A percentile compares a stretch with the other conserved stretches of the same genome.
phyloP scores from a whole-genome alignment of 2,888 invertebrate species.

The Taphrorychus bicolor region DNA sequence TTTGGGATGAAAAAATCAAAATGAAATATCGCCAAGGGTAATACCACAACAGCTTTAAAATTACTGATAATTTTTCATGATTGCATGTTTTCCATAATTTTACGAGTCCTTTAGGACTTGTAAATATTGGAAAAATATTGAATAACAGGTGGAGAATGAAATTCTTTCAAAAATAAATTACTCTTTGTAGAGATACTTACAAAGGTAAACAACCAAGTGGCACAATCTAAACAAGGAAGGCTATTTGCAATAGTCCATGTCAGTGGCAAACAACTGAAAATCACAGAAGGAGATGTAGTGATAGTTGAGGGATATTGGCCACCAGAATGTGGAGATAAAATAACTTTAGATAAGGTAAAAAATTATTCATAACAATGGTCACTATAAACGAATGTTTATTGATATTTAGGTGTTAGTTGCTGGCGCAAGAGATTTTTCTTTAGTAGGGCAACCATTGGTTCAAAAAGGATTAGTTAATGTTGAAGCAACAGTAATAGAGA shows the following conservation, averaged over 20 bases:
- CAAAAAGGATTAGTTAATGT: slow-evolving; percentile 76
- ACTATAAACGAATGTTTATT: too few species aligned
- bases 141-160: too few species aligned
- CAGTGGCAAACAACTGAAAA: slow-evolving; percentile 83
- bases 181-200: slow-evolving; percentile 64
- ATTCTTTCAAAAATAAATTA: not conserved
- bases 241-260: slow-evolving; percentile 85
- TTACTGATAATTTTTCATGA: too few species aligned
- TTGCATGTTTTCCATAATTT: too few species aligned
- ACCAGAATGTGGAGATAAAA: slow-evolving; percentile 78
- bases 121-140: too few species aligned
- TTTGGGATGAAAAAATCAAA: too few species aligned
- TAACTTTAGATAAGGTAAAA: slow-evolving; percentile 78
- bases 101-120: too few species aligned
- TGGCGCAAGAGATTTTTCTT: slow-evolving; percentile 80
- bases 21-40: too few species aligned
- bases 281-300: slow-evolving; percentile 85
- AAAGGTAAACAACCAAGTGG: slow-evolving; percentile 70
- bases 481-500: slow-evolving; percentile 83
- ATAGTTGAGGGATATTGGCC: slow-evolving; percentile 86
- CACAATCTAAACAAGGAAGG: slow-evolving; percentile 65
- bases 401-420: slow-evolving; percentile 69
- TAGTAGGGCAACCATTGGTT: slow-evolving; percentile 81
- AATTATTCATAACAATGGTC: slow-evolving; percentile 2
- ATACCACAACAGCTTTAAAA: too few species aligned